Base-by-base conservation (phyloP, 1,140 invertebrate species). In the Paracyclopina nana region DNA sequence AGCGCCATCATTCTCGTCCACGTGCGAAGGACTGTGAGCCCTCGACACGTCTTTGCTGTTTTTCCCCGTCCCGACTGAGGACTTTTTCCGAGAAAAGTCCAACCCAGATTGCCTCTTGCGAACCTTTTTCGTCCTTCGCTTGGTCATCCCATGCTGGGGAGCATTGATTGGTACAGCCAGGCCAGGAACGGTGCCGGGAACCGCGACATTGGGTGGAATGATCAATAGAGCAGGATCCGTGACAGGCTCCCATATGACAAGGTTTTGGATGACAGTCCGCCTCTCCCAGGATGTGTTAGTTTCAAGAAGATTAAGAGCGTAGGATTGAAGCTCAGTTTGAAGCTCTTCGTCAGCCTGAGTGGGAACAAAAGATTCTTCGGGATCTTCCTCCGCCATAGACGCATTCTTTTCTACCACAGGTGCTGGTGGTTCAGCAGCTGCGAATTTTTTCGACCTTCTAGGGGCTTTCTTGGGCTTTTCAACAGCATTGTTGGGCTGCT, bases 211-310 rank as follows among this genome's bases (percentile, higher is more conserved):
- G 2, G 14, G 25, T 11, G 9, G 34, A 6, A 52, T 12, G n/a
- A n/a, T n/a, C n/a, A n/a, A n/a, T n/a, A n/a, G n/a, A n/a, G n/a
- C n/a, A 3, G 50, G 50, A 46, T 52, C 50, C n/a, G n/a, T n/a
- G 27, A 52, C 27, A 22, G 50, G 50, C 22, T 52, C 50, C 50
- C 50, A 52, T 11, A 52, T 40, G 25, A 52, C 50, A 2, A 52
- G 50, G 24, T 52, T 52, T 18, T 52, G 50, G 20, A 52, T 52
- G 3, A 40, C 34, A 5, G 40, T 38, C 26, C 43, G 16, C 1
- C 27, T n/a, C 9, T 12, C 8, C 50, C 50, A 52, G 26, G 30
- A 40, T 6, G 50, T 34, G 40, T 52, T 52, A n/a, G 9, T 16
- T n/a, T 52, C 50, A 20, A 52, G n/a, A 11, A 52, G 25, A 18